phyloP scores from a whole-genome alignment of 2,113 vertebrate species.

The Cottus gobio region DNA sequence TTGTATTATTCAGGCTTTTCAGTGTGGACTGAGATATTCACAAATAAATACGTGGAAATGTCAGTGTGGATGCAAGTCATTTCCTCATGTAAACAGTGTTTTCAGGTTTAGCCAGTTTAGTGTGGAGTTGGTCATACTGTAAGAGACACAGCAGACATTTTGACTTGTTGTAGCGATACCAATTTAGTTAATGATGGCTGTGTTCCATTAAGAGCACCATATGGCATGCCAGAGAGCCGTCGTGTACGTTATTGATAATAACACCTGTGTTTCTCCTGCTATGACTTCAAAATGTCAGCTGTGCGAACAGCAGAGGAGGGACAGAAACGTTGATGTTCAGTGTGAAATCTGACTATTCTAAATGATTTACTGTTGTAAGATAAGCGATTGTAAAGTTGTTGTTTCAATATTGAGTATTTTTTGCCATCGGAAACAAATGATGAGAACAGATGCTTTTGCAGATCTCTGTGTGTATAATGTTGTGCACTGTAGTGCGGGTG shows the following conservation, averaged over 20 bases:
- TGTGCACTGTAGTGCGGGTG: conserved; percentile 10
- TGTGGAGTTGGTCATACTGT: neutral
- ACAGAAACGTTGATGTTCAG: neutral
- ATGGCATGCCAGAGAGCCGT: neutral
- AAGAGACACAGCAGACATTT: neutral
- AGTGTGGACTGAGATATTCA: neutral
- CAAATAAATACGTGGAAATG: neutral
- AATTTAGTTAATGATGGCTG: neutral
- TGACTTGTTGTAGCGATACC: neutral
- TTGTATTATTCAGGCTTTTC: neutral
- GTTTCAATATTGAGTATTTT: neutral
- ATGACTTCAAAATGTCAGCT: neutral
- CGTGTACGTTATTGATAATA: neutral
- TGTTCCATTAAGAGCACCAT: neutral
- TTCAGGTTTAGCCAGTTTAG: neutral
- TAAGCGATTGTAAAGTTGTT: too few species aligned
- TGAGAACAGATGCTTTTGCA: neutral
- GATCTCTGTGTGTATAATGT: conserved; percentile 33
- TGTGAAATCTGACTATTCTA: neutral
- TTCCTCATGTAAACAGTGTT: neutral
- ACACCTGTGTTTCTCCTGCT: too few species aligned
- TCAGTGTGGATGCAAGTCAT: neutral
- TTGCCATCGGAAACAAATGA: neutral
- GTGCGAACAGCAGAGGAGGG: neutral
- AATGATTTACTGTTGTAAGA: neutral